phyloP scores from a whole-genome alignment of 2,797 vertebrate species.

The Melanotaenia pygmaea region DNA sequence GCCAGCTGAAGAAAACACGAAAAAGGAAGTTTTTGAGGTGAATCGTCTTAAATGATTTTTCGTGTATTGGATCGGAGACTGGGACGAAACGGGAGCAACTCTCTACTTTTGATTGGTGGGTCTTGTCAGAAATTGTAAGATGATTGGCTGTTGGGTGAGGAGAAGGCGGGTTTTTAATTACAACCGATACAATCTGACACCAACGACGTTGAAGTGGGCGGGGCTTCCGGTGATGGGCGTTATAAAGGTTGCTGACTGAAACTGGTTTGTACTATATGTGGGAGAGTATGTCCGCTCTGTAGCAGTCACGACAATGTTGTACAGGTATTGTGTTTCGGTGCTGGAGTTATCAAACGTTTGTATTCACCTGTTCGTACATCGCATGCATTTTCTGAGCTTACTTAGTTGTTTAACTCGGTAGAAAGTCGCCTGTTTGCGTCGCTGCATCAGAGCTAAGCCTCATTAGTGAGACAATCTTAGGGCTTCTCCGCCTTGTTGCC shows the following conservation, averaged over 20 bases:
- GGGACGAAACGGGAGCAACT: neutral
- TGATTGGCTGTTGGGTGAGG: slow-evolving; percentile 1
- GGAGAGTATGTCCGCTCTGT: slow-evolving; percentile 21
- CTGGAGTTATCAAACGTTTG: neutral
- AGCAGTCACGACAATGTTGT: slow-evolving; percentile 63
- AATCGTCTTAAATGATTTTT: neutral
- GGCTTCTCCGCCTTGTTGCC: slow-evolving; percentile 16
- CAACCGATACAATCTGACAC: neutral
- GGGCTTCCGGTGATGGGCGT: slow-evolving; percentile 42
- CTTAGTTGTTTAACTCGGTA: neutral
- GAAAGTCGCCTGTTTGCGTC: slow-evolving; percentile 15
- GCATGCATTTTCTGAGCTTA: neutral
- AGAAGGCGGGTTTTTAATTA: neutral
- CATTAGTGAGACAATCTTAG: slow-evolving; percentile 56
- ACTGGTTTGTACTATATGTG: slow-evolving; percentile 10
- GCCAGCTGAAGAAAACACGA: neutral
- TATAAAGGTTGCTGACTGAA: slow-evolving; percentile 22
- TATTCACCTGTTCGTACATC: neutral
- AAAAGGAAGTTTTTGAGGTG: slow-evolving; percentile 10
- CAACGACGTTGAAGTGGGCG: slow-evolving; percentile 20
- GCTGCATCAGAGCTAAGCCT: slow-evolving; percentile 61
- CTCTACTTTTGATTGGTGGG: slow-evolving; percentile 4
- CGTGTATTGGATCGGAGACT: neutral
- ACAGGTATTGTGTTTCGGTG: slow-evolving; percentile 55
- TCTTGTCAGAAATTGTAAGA: neutral